Evolutionary conservation across 2,113 vertebrate genomes (phyloP).

Genomic region (Clinocottus analis): DNA sequence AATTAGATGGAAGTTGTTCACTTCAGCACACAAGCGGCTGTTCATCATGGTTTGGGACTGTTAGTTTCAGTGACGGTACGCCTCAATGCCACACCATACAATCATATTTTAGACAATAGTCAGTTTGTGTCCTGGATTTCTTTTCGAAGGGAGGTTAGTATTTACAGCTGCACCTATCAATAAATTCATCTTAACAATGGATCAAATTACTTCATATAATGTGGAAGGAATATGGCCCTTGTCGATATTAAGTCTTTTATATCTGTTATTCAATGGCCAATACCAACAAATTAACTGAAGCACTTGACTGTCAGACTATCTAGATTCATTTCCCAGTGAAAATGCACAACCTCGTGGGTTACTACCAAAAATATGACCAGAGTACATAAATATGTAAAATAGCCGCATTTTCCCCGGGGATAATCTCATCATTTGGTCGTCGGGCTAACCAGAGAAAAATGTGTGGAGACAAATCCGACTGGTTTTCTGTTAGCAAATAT

Average conservation of each 20-base stretch:
- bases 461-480: not conserved
- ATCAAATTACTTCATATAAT: not conserved
- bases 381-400: too few species aligned
- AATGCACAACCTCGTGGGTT: not conserved
- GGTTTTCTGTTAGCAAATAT: too few species aligned
- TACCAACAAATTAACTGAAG: not conserved
- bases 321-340: not conserved
- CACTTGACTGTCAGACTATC: not conserved
- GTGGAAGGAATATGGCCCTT: not conserved
- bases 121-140: not conserved
- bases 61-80: not conserved
- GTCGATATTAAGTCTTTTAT: not conserved
- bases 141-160: not conserved
- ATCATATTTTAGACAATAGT: not conserved
- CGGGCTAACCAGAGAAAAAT: not conserved
- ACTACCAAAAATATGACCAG: not conserved
- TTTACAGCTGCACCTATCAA: not conserved
- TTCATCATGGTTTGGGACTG: not conserved
- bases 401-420: not conserved
- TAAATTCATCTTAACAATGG: not conserved
- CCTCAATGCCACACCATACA: too few species aligned
- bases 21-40: not conserved
- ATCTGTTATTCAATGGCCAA: not conserved
- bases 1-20: conserved; percentile 12
- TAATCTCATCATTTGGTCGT: not conserved